A percentile compares a stretch with the other conserved stretches of the same genome.
Evolutionary conservation across 2,113 vertebrate genomes (phyloP).

Genomic region (Alouatta palliata): DNA sequence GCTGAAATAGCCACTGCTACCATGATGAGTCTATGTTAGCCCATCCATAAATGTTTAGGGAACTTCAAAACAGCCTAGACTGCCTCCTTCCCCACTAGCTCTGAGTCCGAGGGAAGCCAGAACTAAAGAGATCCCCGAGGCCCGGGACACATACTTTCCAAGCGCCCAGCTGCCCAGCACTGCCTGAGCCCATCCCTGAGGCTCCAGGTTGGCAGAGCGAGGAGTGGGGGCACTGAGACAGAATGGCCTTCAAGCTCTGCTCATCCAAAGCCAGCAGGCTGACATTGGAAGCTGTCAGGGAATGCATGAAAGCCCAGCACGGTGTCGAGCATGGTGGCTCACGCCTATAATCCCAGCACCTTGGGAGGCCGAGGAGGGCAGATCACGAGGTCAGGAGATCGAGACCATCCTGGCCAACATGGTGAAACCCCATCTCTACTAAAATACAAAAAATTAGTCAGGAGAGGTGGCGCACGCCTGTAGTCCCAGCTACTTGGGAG

Average conservation of each 20-base stretch:
- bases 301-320: too few relatives aligned
- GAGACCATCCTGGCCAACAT: too few relatives aligned
- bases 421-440: too few relatives aligned
- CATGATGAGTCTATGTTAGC: not conserved
- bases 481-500: too few relatives aligned
- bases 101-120: not conserved
- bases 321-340: rapidly evolving
- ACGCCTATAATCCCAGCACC: too few relatives aligned
- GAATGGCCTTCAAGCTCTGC: not conserved
- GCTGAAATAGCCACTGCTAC: not conserved
- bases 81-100: not conserved
- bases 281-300: not conserved
- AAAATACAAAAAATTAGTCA: too few relatives aligned
- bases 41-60: not conserved
- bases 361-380: too few relatives aligned
- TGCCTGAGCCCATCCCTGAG: not conserved
- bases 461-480: too few relatives aligned
- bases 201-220: rapidly evolving
- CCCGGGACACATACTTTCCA: not conserved
- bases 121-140: not conserved
- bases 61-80: not conserved
- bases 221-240: not conserved
- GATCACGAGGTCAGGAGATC: too few relatives aligned
- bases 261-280: not conserved
- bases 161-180: rapidly evolving